phyloP scores from a whole-genome alignment of 1,140 invertebrate genomes.

The Drosophila malerkotliana region DNA sequence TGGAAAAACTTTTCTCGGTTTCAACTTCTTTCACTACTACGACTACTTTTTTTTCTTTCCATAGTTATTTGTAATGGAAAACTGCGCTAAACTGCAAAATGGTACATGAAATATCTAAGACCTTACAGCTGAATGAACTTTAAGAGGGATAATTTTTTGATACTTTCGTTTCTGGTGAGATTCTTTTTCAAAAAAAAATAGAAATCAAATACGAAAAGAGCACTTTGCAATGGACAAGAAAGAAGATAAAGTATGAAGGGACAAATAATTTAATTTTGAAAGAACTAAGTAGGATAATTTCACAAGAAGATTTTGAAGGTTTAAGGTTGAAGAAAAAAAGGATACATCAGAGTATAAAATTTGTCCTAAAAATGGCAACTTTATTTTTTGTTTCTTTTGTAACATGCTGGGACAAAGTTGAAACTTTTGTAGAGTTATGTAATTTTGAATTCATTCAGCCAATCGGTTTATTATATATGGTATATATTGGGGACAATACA shows the following conservation, averaged over 20 bases:
- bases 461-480: constrained; percentile 23
- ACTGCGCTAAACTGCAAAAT: constrained; percentile 63
- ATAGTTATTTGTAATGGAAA: constrained; percentile 28
- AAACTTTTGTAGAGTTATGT: constrained; percentile 29
- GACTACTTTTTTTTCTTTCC: neutral
- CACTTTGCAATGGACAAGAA: constrained; percentile 1
- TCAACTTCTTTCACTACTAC: constrained; percentile 22
- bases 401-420: constrained; percentile 47
- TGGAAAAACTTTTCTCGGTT: constrained; percentile 61
- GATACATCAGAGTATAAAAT: constrained; percentile 4
- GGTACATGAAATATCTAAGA: constrained; percentile 56
- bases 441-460: constrained; percentile 45
- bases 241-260: neutral
- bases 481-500: constrained; percentile 19
- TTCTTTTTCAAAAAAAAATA: neutral
- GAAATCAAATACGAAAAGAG: constrained; percentile 15
- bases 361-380: constrained; percentile 3
- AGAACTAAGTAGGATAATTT: constrained; percentile 3
- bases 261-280: constrained; percentile 13
- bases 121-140: constrained; percentile 66
- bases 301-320: neutral
- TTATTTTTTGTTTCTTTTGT: neutral
- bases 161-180: neutral
- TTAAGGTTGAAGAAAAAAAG: too few species aligned
- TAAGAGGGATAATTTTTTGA: constrained; percentile 14